Base-by-base conservation (phyloP, 2,888 invertebrate species). In the Amorpha juglandis region DNA sequence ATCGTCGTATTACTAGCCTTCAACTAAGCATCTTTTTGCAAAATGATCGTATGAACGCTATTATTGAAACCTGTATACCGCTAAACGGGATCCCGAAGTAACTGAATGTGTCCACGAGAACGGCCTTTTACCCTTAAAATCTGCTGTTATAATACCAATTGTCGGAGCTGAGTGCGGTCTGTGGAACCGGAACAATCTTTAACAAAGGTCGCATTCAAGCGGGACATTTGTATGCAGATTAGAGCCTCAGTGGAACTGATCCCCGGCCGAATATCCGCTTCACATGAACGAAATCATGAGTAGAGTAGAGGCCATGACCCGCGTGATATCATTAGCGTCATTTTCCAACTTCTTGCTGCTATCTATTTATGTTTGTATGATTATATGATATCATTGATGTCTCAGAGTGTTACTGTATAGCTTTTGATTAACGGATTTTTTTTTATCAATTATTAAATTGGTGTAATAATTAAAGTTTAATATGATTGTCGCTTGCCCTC, bases 221-320 rank as follows among this genome's bases (percentile, higher is more conserved):
- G 42, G 16, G 16, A 42, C 38, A 58, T 58, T 58, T 58, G 58
- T 58, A 58, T 58, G 58, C 42, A 58, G 58, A 58, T 58, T 58
- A 58, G 58, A 63, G 35, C 42, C 27, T 53, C 64, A 53, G 45
- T 19, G 58, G n/a, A 38, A 58, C 16, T 42, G 42, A 58, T 42
- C 42, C 35, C 58, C 21, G 51, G 51, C 51, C 16, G 55, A 55
- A 35, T 55, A 38, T 27, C 27, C 2, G 27, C 27, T 55, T 16
- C 19, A 58, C 58, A 19, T 19, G 38, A 38, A 38, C 19, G 42
- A 38, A 58, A 42, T 58, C 19, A 58, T 4, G 11, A 9, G 19
- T 6, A 2, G 1, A 1, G 0, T 4, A 19, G 14, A 42, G 58
- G 38, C 16, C 12, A 16, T 42, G 19, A 11, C 19, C 19, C 58